Conservation (phyloP, 2,113 vertebrate species). For the Etia nguti region DNA sequence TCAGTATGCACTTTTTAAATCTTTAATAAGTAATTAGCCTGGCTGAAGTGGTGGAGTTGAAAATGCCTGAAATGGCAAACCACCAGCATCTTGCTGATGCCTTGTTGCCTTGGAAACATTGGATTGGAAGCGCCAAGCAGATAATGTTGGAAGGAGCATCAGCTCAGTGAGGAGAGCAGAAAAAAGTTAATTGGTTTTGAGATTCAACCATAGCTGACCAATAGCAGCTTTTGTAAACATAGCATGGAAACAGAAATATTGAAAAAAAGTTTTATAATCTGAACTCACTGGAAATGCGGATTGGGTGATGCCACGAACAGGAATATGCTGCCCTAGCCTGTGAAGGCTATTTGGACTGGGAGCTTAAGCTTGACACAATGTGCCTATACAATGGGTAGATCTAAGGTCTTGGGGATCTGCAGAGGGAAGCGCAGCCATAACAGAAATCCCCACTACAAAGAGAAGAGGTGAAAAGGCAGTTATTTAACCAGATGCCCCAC, state of each 20-base stretch:
- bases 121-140: slow-evolving; percentile 32
- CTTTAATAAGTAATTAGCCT: slow-evolving; percentile 63
- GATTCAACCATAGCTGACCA: slow-evolving; percentile 62
- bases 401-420: slow-evolving; percentile 67
- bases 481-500: slow-evolving; percentile 75
- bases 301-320: slow-evolving; percentile 32
- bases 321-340: slow-evolving; percentile 59
- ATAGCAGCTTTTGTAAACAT: slow-evolving; percentile 51
- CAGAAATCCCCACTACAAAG: slow-evolving; percentile 72
- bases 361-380: slow-evolving; percentile 68
- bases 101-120: slow-evolving; percentile 68
- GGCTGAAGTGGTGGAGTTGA: slow-evolving; percentile 31
- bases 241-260: slow-evolving; percentile 20
- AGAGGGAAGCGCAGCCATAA: slow-evolving; percentile 60
- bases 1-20: slow-evolving; percentile 25
- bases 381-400: slow-evolving; percentile 67
- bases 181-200: slow-evolving; percentile 64
- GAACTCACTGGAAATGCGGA: slow-evolving; percentile 37
- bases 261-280: slow-evolving; percentile 50
- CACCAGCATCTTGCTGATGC: slow-evolving; percentile 22
- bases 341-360: slow-evolving; percentile 53
- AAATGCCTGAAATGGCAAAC: slow-evolving; percentile 40
- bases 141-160: slow-evolving; percentile 40
- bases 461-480: slow-evolving; percentile 70
- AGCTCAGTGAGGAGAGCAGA: slow-evolving; percentile 4